Base-by-base conservation (phyloP, 2,113 vertebrate species). In the Actenoides hombroni region DNA sequence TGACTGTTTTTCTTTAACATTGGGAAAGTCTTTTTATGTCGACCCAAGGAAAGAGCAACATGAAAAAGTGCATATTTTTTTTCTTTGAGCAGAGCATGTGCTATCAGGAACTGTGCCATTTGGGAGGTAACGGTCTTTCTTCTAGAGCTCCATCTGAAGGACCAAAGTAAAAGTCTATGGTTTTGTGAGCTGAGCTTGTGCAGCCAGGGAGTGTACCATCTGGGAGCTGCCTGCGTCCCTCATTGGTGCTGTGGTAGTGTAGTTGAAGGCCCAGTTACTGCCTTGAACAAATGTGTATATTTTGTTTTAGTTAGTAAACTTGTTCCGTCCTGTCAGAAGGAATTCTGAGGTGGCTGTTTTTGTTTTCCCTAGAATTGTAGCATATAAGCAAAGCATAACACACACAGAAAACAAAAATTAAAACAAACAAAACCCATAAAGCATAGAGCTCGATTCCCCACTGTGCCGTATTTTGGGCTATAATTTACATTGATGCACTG, bases 221-320 rank as follows among this genome's bases (percentile, higher is more conserved):
- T 0, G 56, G 39, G 51, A 90, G 20, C 65, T 83, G 63, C 46
- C 31, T 80, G 40, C 7, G 3, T 24, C 39, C 53, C 4, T 6
- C 6, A 0, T 16, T 48, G 64, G 13, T 24, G 10, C 39, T 51
- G 44, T 1, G 2, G 49, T 29, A 67, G 23, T 1, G 0, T 48
- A 39, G 46, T 0, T 80, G 48, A 56, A 86, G 57, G 37, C 39
- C 18, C 28, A 57, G 26, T 40, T 82, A n/a, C 35, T 76, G 8
- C 7, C 44, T 40, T 24, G 31, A 91, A 54, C 57, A 76, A 89
- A 79, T 69, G 7, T 8, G 3, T 53, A 16, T 48, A 2, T 65
- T 89, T 63, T 84, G 28, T 49, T 94, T 56, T 37, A 57, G 48
- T 60, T 82, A 69, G 49, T 91, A 75, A 67, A 73, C 15, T 68